Percentiles rank a stretch among this genome's conserved stretches.
phyloP scores from a whole-genome alignment of 2,888 invertebrate genomes.

The Melolontha melolontha region DNA sequence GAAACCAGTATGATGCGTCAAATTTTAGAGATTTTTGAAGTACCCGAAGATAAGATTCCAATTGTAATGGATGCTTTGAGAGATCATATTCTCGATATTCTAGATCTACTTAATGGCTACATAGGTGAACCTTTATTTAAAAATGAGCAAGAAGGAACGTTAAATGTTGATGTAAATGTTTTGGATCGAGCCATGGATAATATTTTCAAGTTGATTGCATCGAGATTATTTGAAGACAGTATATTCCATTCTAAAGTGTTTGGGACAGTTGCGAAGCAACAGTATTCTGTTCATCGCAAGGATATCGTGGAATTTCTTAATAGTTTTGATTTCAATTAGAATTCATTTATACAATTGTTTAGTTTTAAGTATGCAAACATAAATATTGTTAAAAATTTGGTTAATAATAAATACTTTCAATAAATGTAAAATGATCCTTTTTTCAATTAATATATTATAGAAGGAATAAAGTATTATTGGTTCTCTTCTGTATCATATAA shows the following conservation, averaged over 20 bases:
- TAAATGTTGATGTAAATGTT: neutral
- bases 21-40: conserved; percentile 7
- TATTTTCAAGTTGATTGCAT: conserved; percentile 18
- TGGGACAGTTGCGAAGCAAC: conserved; percentile 11
- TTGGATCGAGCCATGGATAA: conserved; percentile 1
- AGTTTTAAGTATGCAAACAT: neutral
- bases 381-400: too few species aligned
- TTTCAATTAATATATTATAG: too few species aligned
- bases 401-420: too few species aligned
- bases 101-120: conserved; percentile 10
- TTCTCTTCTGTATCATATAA: too few species aligned
- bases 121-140: conserved; percentile 17
- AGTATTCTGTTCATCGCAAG: conserved; percentile 19
- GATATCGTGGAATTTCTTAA: conserved; percentile 4
- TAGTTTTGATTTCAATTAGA: conserved; percentile 15
- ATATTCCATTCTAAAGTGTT: conserved; percentile 14
- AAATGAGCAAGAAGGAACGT: neutral
- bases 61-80: conserved; percentile 11
- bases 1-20: conserved; percentile 17
- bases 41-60: conserved; percentile 18
- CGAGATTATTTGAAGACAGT: conserved; percentile 11
- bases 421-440: too few species aligned
- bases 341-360: neutral
- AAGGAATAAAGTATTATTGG: too few species aligned
- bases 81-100: conserved; percentile 7